Evolutionary conservation across 2,888 invertebrate species (phyloP), one percentile per base, ranked within the genome.

Genomic region (Sinelater perroti): DNA sequence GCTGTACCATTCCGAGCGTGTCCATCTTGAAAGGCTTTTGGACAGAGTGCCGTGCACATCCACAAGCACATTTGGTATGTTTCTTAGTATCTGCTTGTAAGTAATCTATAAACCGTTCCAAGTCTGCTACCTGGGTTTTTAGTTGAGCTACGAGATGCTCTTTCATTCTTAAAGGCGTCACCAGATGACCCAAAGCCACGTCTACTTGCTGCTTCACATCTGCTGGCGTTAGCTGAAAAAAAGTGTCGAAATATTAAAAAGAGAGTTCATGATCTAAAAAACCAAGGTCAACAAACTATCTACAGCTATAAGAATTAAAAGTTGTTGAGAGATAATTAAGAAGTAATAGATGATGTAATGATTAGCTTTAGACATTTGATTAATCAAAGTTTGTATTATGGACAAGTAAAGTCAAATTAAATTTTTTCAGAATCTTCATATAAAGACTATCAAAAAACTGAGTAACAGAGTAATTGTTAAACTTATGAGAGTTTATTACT

Each of bases 71-170:
- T 60, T 75, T 76, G 3, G 73, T 65, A 1, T 78, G 74, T 17
- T 77, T 62, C 62, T 83, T 87, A 0, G 82, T 78, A 69, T 90
- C 90, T 65, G 89, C 90, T 83, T 99, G 98, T 70, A 99, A 84
- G 72, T 97, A 90, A 68, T 91, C 89, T 67, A 99, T 97, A 75
- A 98, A 99, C 64, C 97, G 87, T 77, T 99, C 98, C 78, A 99
- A 84, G 79, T 99, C 99, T 33, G 91, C 88, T 50, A 99, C 95
- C 80, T 99, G 98, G 0, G 95, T 94, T 79, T 97, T 97, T 13
- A 99, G 81, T 78, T 99, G 98, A 36, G 86, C 85, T 13, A 99
- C 96, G 11, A 99, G 83, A 78, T 97, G 96, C 72, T 97, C 97
- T 78, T 98, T 97, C 80, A 97, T 95, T 75, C 95, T 90, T 61